Evolutionary conservation across 2,888 invertebrate species (phyloP), one percentile per base, ranked within the genome.

Genomic region (Hedya salicella): DNA sequence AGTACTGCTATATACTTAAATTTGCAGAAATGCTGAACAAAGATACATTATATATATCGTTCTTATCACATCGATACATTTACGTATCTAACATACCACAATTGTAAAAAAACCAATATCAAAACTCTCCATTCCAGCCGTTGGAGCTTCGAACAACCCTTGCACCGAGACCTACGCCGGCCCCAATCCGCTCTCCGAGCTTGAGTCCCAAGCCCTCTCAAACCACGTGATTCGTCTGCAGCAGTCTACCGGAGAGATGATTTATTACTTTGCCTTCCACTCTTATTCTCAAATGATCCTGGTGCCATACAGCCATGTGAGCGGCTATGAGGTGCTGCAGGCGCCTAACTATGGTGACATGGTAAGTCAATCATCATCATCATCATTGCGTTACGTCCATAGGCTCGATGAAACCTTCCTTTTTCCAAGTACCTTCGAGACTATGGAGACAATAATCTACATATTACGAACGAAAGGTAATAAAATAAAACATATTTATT

Each of bases 81-180:
- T n/a, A n/a, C n/a, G n/a, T n/a, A n/a, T n/a, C n/a, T n/a, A n/a
- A n/a, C n/a, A n/a, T n/a, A n/a, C n/a, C n/a, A n/a, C n/a, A n/a
- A n/a, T 25, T 2, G 0, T 25, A 25, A 1, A 4, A 25, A 25
- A 25, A 25, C 4, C 1, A 9, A 36, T 11, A 36, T 36, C 1
- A 13, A 46, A 39, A 40, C 3, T 17, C 5, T 44, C 36, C 36
- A 11, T 74, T 73, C 0, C 70, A 89, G 91, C 80, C 4, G 72
- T 78, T n/a, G 91, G 91, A 8, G 86, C 91, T 0, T 88, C 88
- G 13, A 60, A 46, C 1, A 75, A 86, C 59, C 83, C 87, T 0
- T 94, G 94, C 72, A 70, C 77, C 9, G 83, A 92, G n/a, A 90
- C 89, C 0, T 94, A 86, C 73, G 89, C 90, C 30, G 94, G 94